phyloP scores from a whole-genome alignment of 2,888 invertebrate genomes.

The Erebia epiphron region DNA sequence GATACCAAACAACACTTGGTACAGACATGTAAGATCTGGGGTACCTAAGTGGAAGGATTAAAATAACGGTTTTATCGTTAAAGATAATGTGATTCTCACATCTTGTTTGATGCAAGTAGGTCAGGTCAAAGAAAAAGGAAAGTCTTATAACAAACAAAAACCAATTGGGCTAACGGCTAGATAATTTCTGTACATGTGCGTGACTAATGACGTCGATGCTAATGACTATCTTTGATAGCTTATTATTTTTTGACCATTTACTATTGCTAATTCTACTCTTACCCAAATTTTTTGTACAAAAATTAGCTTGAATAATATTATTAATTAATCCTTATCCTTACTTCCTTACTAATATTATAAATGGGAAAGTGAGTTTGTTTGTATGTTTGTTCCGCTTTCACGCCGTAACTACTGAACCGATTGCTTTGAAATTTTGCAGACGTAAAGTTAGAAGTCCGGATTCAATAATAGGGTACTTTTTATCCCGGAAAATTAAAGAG shows the following conservation, averaged over 20 bases:
- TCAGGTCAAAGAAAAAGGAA: background rate
- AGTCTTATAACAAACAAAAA: background rate
- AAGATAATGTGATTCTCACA: constrained; percentile 10
- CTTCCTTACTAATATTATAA: too few species aligned
- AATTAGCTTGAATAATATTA: background rate
- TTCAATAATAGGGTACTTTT: too few species aligned
- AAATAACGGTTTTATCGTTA: background rate
- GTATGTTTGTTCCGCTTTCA: too few species aligned
- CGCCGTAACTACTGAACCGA: too few species aligned
- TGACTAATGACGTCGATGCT: background rate
- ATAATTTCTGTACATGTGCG: background rate
- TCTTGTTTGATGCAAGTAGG: background rate
- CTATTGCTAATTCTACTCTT: background rate
- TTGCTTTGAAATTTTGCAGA: too few species aligned
- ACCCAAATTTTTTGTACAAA: background rate
- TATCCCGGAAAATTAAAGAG: too few species aligned
- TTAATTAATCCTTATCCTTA: too few species aligned
- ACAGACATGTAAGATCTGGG: too few species aligned
- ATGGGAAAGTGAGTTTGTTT: too few species aligned
- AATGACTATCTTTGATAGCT: too few species aligned
- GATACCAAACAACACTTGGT: too few species aligned
- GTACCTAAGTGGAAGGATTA: background rate
- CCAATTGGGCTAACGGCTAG: background rate
- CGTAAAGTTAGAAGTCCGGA: too few species aligned
- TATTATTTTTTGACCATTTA: background rate